Evolutionary conservation across 2,888 invertebrate species (phyloP), one percentile per base, ranked within the genome.

Genomic region (Parnassius glacialis): DNA sequence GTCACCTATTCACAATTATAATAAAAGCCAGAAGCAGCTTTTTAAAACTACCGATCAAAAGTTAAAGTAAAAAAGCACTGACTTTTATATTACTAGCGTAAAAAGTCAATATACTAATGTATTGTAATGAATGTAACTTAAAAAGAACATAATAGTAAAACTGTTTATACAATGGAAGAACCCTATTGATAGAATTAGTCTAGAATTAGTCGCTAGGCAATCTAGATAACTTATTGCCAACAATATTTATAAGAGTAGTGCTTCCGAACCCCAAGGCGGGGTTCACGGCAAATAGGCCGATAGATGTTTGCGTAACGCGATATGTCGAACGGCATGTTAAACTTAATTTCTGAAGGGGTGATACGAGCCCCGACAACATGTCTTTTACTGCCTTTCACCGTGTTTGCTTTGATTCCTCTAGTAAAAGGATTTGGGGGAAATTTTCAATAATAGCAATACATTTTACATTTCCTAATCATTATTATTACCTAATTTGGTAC

Each of bases 271-370:
- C 79, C 70, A 70, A 71, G 75, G 75, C 76, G 77, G 70, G 42
- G 59, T 56, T 57, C 57, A 61, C 61, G 65, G 81, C 84, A 86
- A 84, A 86, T 82, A 86, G 80, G 74, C 82, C 76, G 81, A 83
- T 79, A 83, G 76, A 79, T 81, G 80, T 81, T 81, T 73, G 70
- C 75, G 74, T 72, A 71, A 83, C 80, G 76, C 84, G 87, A 90
- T 89, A 90, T 84, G 87, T 88, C 89, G 87, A 90, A 87, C 83
- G 87, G 84, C 86, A 87, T 88, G 90, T 89, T 87, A 86, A 87
- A 86, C 85, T 87, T 89, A 90, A 89, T 89, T 87, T 84, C 75
- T 78, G 79, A 84, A 87, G 85, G 88, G 89, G 85, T 83, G 80
- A 73, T 67, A 78, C 76, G 69, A 45, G 50, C 54, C 56, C 71